Percentiles rank a stretch among this genome's conserved stretches.
These are phyloP conservation scores for Nothura maculosa DNA, from an alignment of 2,797 vertebrate species.

Conservation along the genomic window DNA sequence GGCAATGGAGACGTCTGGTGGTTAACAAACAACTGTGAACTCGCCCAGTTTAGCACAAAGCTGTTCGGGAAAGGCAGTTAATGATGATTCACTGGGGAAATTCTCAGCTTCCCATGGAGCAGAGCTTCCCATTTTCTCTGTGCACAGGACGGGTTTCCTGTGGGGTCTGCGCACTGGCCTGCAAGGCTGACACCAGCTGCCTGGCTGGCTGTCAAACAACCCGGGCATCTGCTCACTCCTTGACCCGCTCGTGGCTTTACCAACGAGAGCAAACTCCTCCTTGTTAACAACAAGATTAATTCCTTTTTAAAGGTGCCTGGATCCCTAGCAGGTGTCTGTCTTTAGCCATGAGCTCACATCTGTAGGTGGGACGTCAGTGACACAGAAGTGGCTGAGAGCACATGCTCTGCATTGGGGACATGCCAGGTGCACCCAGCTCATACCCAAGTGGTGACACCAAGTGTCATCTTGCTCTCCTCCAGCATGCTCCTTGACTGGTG, in stretches of 20 bases:
- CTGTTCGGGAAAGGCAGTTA: background rate
- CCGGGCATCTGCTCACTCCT: background rate
- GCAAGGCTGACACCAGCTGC: background rate
- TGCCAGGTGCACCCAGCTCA: fast-evolving
- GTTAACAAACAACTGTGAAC: background rate
- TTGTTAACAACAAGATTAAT: background rate
- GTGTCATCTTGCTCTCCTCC: background rate
- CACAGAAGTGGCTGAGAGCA: fast-evolving
- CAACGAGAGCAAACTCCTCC: background rate
- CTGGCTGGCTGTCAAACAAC: background rate
- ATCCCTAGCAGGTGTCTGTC: background rate
- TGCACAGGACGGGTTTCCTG: fast-evolving
- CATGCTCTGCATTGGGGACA: fast-evolving
- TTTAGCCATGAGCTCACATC: background rate
- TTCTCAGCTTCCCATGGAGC: background rate
- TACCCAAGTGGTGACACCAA: background rate
- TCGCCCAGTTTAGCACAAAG: background rate
- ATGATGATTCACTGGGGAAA: background rate
- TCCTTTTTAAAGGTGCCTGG: background rate
- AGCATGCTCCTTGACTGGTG: background rate
- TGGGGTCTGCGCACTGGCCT: background rate
- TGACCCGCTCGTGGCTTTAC: background rate
- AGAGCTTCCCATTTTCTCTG: background rate
- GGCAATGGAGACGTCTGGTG: background rate
- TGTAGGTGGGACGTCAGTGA: too few species aligned